Conservation (phyloP, 1,140 invertebrate genomes). For the Zophobas atratus region DNA sequence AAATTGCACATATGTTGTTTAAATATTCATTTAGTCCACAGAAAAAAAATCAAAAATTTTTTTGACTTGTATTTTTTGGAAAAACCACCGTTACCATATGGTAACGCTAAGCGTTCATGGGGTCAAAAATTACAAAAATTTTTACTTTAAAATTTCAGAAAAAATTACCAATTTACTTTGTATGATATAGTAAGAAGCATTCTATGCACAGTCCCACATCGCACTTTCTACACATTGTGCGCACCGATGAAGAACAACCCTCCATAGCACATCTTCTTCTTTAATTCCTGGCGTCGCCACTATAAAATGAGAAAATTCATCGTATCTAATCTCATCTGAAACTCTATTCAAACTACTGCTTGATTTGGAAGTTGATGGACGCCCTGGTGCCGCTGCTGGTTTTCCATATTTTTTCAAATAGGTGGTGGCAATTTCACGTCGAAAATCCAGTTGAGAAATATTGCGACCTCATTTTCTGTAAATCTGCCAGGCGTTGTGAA, state of each 20-base stretch:
- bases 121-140: neutral
- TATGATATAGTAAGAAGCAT: neutral
- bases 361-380: neutral
- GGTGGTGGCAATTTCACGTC: neutral
- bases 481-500: conserved; percentile 63
- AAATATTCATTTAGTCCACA: too few species aligned
- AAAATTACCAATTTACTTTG: neutral
- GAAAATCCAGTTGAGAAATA: neutral
- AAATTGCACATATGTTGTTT: too few species aligned
- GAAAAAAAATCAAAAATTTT: neutral
- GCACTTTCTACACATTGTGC: conserved; percentile 32
- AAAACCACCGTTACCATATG: neutral
- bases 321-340: neutral
- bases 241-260: neutral
- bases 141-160: neutral
- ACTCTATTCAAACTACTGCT: neutral
- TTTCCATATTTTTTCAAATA: neutral
- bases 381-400: neutral
- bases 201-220: conserved; percentile 20
- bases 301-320: neutral
- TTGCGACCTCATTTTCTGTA: conserved; percentile 40
- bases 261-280: conserved; percentile 34
- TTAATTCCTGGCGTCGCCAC: neutral
- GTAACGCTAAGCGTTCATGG: neutral
- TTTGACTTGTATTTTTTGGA: neutral